Conservation (phyloP, 2,888 invertebrate species). For the Liposcelis brunnea region DNA sequence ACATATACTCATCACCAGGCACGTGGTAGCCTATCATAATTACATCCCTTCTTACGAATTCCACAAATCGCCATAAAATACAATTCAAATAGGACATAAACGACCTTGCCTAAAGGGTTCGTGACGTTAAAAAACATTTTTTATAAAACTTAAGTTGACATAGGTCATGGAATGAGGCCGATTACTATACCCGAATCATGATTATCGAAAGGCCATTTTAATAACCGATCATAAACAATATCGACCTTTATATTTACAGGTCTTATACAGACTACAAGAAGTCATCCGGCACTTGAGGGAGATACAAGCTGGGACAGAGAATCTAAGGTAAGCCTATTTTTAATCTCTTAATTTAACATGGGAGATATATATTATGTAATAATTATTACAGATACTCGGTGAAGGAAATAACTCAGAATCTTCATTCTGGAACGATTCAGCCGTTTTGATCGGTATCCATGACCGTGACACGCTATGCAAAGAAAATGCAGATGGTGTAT, state of each 20-base stretch:
- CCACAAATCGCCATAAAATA: too few species aligned
- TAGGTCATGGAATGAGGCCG: background rate
- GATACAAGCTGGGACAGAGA: background rate
- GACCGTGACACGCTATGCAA: conserved; percentile 10
- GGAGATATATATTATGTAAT: background rate
- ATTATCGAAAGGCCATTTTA: conserved; percentile 2
- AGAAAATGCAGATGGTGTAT: conserved; percentile 9
- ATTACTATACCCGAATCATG: background rate
- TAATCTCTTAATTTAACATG: too few species aligned
- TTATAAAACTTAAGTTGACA: conserved; percentile 11
- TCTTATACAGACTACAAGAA: conserved; percentile 9
- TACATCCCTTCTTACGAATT: too few species aligned
- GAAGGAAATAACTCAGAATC: conserved; percentile 9
- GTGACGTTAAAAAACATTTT: conserved; percentile 17
- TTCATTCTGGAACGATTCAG: background rate
- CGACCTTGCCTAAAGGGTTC: conserved; percentile 13
- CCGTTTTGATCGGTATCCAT: background rate
- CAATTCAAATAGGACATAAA: too few species aligned
- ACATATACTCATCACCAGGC: too few species aligned
- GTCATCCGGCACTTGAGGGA: conserved; percentile 10
- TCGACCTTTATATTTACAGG: conserved; percentile 10
- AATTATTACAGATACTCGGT: conserved; percentile 3
- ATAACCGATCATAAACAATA: background rate
- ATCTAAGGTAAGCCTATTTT: conserved; percentile 3
- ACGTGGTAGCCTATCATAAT: too few species aligned